Evolutionary conservation across 2,888 invertebrate species (phyloP).

Genomic region (Pardosa pseudoannulata): DNA sequence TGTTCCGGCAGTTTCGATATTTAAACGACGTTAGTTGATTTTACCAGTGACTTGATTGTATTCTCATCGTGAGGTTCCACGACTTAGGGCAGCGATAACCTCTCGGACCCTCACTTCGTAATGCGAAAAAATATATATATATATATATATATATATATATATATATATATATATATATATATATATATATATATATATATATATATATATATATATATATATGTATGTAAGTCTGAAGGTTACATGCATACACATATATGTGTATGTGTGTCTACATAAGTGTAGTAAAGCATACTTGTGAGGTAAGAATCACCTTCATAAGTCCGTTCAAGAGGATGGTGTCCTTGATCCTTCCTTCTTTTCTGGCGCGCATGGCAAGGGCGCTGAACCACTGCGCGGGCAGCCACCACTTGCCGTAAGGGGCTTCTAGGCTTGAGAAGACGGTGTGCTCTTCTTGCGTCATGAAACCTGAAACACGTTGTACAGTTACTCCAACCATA

Average conservation of each 20-base stretch:
- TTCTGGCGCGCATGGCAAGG: slow-evolving; percentile 78
- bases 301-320: slow-evolving; percentile 77
- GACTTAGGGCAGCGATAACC: no score
- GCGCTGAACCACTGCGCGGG: slow-evolving; percentile 79
- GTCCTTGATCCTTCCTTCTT: slow-evolving; percentile 79
- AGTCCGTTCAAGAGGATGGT: slow-evolving; percentile 77
- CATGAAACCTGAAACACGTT: slow-evolving; percentile 81
- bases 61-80: no score
- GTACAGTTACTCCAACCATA: no score
- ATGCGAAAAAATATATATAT: no score
- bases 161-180: no score
- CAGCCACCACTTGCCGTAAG: slow-evolving; percentile 80
- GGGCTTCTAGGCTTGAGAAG: slow-evolving; percentile 78
- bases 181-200: no score
- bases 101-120: no score
- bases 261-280: background rate
- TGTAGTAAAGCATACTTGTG: background rate
- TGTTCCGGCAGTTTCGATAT: no score
- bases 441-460: slow-evolving; percentile 81
- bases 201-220: no score
- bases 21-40: no score
- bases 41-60: no score
- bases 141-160: no score
- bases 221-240: background rate
- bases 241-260: background rate